These are phyloP conservation scores for Empis livida DNA, from an alignment of 2,888 invertebrate genomes.

Conservation along the genomic window DNA sequence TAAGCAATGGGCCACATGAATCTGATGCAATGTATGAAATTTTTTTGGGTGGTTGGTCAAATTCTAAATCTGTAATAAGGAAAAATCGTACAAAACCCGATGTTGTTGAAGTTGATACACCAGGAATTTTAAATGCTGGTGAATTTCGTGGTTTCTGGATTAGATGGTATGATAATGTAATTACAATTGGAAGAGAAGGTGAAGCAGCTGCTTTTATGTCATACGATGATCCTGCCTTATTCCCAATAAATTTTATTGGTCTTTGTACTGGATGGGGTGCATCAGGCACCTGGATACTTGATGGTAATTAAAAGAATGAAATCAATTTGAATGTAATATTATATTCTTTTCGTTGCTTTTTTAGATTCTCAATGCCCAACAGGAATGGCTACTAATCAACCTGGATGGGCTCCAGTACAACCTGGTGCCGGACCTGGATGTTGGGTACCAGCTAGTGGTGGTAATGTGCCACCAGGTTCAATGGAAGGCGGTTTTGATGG, in stretches of 20 bases:
- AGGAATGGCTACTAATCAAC: constrained; percentile 8
- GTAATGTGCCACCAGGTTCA: constrained; percentile 58
- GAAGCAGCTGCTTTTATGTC: constrained; percentile 59
- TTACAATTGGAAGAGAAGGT: constrained; percentile 60
- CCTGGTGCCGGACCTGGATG: constrained; percentile 29
- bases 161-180: constrained; percentile 56
- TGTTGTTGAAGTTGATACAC: constrained; percentile 55
- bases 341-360: constrained; percentile 18
- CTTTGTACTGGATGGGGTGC: constrained; percentile 83
- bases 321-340: too few species aligned
- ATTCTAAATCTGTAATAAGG: constrained; percentile 70
- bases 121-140: constrained; percentile 53
- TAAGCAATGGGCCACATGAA: constrained; percentile 57
- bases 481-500: constrained; percentile 51
- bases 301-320: constrained; percentile 42
- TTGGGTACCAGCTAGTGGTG: constrained; percentile 48
- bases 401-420: not conserved
- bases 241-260: constrained; percentile 61
- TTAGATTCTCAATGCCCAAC: constrained; percentile 17
- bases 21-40: constrained; percentile 72
- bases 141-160: constrained; percentile 79
- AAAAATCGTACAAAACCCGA: constrained; percentile 66
- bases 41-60: constrained; percentile 81
- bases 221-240: constrained; percentile 56
- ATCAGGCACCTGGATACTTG: constrained; percentile 65